phyloP scores from a whole-genome alignment of 2,888 invertebrate species.

The Stegophylla sp. region DNA sequence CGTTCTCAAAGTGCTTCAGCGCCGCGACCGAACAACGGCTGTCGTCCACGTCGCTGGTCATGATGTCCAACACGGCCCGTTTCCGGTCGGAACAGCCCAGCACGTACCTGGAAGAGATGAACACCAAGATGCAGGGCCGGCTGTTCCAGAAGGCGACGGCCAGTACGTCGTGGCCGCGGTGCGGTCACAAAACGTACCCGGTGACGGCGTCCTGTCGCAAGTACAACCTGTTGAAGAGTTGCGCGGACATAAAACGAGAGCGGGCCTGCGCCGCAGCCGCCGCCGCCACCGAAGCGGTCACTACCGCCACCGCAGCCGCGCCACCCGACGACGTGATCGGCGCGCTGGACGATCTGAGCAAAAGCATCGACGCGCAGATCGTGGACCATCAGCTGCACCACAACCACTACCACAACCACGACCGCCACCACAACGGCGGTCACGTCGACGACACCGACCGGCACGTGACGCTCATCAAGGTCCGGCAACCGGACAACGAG shows the following conservation, averaged over 20 bases:
- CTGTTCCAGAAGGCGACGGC: slow-evolving; percentile 18
- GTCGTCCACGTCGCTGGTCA: slow-evolving; percentile 46
- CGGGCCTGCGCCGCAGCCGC: background rate
- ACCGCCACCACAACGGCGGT: no score
- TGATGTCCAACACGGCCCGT: slow-evolving; percentile 23
- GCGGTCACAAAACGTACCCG: slow-evolving; percentile 26
- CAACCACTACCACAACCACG: no score
- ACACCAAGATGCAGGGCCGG: slow-evolving; percentile 43
- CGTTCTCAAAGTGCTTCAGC: slow-evolving; percentile 18
- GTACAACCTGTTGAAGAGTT: slow-evolving; percentile 27
- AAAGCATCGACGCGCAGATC: slow-evolving; percentile 56
- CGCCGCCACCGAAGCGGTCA: no score
- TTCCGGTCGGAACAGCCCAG: slow-evolving; percentile 53
- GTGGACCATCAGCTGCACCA: slow-evolving; percentile 10
- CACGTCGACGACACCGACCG: slow-evolving; percentile 1
- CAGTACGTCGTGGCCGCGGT: slow-evolving; percentile 51
- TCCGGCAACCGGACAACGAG: slow-evolving; percentile 20
- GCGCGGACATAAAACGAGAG: slow-evolving; percentile 45
- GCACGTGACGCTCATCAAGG: slow-evolving; percentile 48
- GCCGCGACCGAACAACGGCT: slow-evolving; percentile 7
- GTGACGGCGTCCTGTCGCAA: background rate
- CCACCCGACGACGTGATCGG: slow-evolving; percentile 49
- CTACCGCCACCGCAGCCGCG: background rate
- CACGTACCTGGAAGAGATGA: slow-evolving; percentile 60
- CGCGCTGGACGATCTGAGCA: slow-evolving; percentile 54